These are phyloP conservation scores for Aphis gossypii DNA, from an alignment of 1,140 invertebrate genomes.

Conservation along the genomic window DNA sequence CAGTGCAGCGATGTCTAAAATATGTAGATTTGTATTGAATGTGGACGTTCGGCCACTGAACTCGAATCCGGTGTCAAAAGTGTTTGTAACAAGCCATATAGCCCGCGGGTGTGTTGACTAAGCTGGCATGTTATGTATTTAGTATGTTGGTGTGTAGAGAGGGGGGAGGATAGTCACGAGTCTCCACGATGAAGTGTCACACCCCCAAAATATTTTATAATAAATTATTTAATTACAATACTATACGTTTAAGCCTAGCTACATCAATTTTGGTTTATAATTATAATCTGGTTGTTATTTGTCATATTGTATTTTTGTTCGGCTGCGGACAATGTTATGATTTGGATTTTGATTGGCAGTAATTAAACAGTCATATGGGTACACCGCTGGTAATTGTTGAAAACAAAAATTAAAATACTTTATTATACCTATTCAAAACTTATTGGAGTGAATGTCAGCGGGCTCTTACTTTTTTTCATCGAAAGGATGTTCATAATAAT, in stretches of 20 bases:
- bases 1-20: conserved; percentile 16
- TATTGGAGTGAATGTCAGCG: too few relatives aligned
- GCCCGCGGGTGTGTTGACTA: neutral
- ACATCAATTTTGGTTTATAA: neutral
- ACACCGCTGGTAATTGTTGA: too few relatives aligned
- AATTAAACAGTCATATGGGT: neutral
- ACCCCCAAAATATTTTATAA: neutral
- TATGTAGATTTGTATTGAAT: conserved; percentile 47
- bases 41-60: conserved; percentile 42
- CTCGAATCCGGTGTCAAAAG: conserved; percentile 40
- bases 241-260: neutral
- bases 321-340: neutral
- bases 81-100: neutral
- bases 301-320: neutral
- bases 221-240: neutral
- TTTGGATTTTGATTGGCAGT: neutral
- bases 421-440: too few relatives aligned
- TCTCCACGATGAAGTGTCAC: neutral
- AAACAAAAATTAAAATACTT: too few relatives aligned
- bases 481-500: too few relatives aligned
- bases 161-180: neutral
- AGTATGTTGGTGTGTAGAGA: neutral
- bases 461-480: too few relatives aligned
- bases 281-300: neutral
- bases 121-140: neutral